A percentile compares a stretch with the other conserved stretches of the same genome.
These are phyloP conservation scores for Sylvia atricapilla DNA, from an alignment of 2,113 vertebrate species.

Conservation along the genomic window DNA sequence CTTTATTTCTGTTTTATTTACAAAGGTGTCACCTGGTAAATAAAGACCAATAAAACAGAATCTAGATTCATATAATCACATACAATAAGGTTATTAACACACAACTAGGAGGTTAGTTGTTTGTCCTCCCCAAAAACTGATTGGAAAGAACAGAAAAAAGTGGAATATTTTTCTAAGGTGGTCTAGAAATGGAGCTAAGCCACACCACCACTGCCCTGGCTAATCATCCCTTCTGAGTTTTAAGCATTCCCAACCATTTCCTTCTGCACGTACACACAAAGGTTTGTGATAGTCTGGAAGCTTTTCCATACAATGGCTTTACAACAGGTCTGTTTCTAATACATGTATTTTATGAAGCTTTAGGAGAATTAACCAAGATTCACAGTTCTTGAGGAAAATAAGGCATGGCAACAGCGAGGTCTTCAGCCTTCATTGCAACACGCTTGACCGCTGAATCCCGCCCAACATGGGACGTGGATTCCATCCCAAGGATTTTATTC, in stretches of 20 bases:
- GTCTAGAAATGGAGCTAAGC: background rate
- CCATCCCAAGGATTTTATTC: background rate
- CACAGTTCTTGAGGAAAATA: background rate
- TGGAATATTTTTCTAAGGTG: background rate
- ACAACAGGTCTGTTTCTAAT: background rate
- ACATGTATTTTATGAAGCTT: background rate
- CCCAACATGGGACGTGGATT: background rate
- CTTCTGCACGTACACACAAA: fast-evolving
- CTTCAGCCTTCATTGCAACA: background rate
- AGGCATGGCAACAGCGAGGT: fast-evolving
- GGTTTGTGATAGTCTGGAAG: background rate
- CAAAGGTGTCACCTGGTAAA: background rate
- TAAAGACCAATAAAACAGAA: background rate
- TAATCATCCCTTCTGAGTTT: background rate
- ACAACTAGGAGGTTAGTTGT: background rate
- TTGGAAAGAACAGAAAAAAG: background rate
- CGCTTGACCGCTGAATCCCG: background rate
- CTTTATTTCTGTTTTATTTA: background rate
- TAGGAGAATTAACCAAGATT: background rate
- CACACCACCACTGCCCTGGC: background rate
- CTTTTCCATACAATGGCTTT: background rate
- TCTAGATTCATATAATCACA: background rate
- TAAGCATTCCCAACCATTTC: background rate
- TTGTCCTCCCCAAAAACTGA: background rate
- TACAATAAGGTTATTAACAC: background rate